Base-by-base conservation (phyloP, 2,797 vertebrate species). In the Galago senegalensis region DNA sequence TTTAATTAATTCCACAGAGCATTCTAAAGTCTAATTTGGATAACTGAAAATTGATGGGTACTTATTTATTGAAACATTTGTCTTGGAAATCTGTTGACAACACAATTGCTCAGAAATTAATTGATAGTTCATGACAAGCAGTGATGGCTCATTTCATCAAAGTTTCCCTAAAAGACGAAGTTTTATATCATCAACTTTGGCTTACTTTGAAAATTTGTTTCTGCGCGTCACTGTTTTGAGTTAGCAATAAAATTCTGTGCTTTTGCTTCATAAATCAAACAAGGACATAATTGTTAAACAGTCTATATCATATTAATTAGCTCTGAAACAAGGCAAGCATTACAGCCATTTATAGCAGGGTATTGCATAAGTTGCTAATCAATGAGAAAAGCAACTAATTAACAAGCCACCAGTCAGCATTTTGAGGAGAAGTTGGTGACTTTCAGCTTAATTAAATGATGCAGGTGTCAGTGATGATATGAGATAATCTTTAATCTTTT, bases 371-470 rank as follows among this genome's bases (percentile, higher is more conserved):
- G 97, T 83, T 98, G 96, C 98, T 98, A 98, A 98, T 98, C 98
- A 98, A 86, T 97, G 97, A 96, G 97, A 97, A 92, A 98, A 96
- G 93, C 95, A 97, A 97, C 96, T 98, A 98, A 98, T 98, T 98
- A 98, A 97, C 65, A 97, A 98, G 97, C 37, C 96, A 98, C 96
- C 95, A 98, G 97, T 94, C 97, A 98, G 96, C 94, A 82, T 97
- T 97, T 97, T 95, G 97, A 98, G 86, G 93, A 97, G 95, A 98
- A 98, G 95, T 95, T 97, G 97, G 95, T 97, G 98, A 90, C 98
- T 98, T 98, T 97, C 90, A 97, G 98, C 95, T 98, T 98, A 98
- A 98, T 98, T 98, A 98, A 97, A 98, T 97, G 96, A 97, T 88
- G 94, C 98, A 98, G 97, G 94, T 98, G 97, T 96, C 53, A 61